Conservation (phyloP, 2,888 invertebrate genomes). For the Cynaeus angustus region DNA sequence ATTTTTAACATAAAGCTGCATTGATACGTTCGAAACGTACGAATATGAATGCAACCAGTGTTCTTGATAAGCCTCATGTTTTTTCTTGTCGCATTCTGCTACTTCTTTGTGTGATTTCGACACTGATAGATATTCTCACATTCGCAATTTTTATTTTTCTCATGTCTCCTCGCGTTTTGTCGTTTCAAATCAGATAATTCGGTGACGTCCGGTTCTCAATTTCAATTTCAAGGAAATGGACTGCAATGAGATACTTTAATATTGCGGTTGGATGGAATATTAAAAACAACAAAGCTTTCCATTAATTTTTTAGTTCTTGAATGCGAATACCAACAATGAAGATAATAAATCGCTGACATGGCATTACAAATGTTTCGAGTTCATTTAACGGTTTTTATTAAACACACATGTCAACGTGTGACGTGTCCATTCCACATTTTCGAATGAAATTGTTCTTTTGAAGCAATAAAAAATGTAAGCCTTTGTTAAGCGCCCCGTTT, state of each 20-base stretch:
- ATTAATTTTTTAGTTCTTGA: constrained; percentile 32
- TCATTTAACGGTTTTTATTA: constrained; percentile 35
- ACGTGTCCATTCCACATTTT: constrained; percentile 20
- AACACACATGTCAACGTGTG: constrained; percentile 30
- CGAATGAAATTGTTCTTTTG: constrained; percentile 26
- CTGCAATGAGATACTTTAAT: constrained; percentile 16
- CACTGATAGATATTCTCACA: constrained; percentile 30
- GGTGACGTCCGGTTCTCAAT: constrained; percentile 20
- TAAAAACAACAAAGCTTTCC: constrained; percentile 10
- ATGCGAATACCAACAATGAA: constrained; percentile 16
- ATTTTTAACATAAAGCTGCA: too few species aligned
- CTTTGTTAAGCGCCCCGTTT: not conserved
- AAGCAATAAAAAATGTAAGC: constrained; percentile 22
- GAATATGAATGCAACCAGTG: constrained; percentile 11
- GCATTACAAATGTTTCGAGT: constrained; percentile 25
- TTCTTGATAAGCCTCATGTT: constrained; percentile 30
- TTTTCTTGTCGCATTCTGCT: constrained; percentile 32
- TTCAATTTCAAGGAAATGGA: constrained; percentile 28
- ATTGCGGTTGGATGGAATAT: not conserved
- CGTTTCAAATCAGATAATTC: constrained; percentile 36
- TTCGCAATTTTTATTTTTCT: constrained; percentile 30
- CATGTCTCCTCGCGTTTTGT: constrained; percentile 9
- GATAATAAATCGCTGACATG: constrained; percentile 21
- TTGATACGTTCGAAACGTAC: not conserved
- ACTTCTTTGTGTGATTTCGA: constrained; percentile 29